These are phyloP conservation scores for Drosophila borealis DNA, from an alignment of 2,888 invertebrate genomes.

Conservation along the genomic window DNA sequence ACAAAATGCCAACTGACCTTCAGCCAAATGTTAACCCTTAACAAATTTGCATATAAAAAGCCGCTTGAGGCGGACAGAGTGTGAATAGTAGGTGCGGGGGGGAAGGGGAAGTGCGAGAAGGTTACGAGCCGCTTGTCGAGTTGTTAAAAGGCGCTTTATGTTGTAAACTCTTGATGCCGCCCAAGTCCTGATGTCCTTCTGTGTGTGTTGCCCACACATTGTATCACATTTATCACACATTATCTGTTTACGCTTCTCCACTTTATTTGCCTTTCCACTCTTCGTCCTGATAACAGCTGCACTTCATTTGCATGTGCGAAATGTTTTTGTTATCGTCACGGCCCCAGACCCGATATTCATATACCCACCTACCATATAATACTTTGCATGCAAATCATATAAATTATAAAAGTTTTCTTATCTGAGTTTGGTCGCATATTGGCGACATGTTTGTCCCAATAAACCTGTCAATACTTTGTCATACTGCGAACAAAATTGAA, in stretches of 20 bases:
- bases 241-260: constrained; percentile 66
- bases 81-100: neutral
- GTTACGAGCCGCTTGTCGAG: constrained; percentile 35
- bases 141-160: constrained; percentile 76
- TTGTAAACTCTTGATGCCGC: constrained; percentile 60
- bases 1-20: constrained; percentile 74
- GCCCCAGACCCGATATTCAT: constrained; percentile 54
- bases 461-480: constrained; percentile 63
- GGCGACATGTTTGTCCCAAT: constrained; percentile 55
- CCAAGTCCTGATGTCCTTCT: constrained; percentile 19
- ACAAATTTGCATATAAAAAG: constrained; percentile 77
- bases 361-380: constrained; percentile 44
- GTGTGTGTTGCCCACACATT: constrained; percentile 50
- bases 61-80: constrained; percentile 27
- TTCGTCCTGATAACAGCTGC: constrained; percentile 68
- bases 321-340: constrained; percentile 31
- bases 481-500: constrained; percentile 58
- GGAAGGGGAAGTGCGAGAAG: neutral
- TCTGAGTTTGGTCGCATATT: constrained; percentile 63
- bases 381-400: constrained; percentile 62
- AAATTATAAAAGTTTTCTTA: constrained; percentile 75
- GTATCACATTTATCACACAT: constrained; percentile 72
- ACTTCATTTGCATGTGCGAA: constrained; percentile 69
- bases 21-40: constrained; percentile 75
- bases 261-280: constrained; percentile 39